phyloP scores from a whole-genome alignment of 2,888 invertebrate species.

The Mycogona germanica region DNA sequence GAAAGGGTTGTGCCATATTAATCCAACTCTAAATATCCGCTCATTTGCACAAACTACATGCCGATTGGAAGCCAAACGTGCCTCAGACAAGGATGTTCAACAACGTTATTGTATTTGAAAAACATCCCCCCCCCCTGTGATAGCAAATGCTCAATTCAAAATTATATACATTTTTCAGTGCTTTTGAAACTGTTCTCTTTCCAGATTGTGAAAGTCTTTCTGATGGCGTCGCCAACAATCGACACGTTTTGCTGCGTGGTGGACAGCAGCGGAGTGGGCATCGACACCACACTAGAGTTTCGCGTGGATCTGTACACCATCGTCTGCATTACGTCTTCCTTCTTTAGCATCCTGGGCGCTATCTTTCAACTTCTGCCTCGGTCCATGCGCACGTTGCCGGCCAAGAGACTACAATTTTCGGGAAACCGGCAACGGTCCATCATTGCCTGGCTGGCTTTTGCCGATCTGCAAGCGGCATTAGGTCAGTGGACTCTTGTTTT shows the following conservation, averaged over 20 bases:
- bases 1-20: no score
- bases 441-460: conserved; percentile 62
- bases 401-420: conserved; percentile 45
- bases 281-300: conserved; percentile 49
- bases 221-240: conserved; percentile 69
- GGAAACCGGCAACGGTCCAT: conserved; percentile 54
- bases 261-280: conserved; percentile 49
- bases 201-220: neutral
- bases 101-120: no score
- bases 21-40: no score
- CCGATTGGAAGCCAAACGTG: no score
- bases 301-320: conserved; percentile 59
- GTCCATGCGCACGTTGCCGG: conserved; percentile 40
- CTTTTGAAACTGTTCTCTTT: no score
- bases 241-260: conserved; percentile 68
- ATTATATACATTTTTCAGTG: no score
- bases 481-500: conserved; percentile 45
- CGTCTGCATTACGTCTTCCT: conserved; percentile 58
- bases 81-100: no score
- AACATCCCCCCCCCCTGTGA: no score
- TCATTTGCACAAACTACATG: no score
- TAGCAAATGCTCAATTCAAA: no score
- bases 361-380: conserved; percentile 57
- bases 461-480: conserved; percentile 62
- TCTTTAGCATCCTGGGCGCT: conserved; percentile 59